Evolutionary conservation across 2,888 invertebrate genomes (phyloP).

Genomic region (Neoaliturus tenellus): DNA sequence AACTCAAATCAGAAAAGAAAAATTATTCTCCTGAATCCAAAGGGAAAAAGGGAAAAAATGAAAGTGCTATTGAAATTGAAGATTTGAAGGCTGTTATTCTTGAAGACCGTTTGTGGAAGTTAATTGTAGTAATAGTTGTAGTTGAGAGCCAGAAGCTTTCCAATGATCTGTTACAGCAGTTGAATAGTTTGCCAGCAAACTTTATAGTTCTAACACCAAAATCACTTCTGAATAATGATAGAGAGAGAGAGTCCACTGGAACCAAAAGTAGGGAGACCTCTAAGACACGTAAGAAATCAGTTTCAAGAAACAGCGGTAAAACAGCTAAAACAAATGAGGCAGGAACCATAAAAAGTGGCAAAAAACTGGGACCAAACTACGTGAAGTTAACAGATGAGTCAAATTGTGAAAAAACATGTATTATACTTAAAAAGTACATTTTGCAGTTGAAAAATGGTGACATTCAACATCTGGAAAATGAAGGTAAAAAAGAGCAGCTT

Average conservation of each 20-base stretch:
- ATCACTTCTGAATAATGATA: neutral
- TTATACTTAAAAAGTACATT: slow-evolving; percentile 18
- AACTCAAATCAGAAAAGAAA: neutral
- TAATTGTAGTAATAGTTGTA: neutral
- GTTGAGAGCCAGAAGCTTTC: neutral
- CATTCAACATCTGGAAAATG: neutral
- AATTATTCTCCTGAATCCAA: neutral
- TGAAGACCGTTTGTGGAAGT: neutral
- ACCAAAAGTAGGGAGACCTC: neutral
- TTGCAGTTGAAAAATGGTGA: slow-evolving; percentile 12
- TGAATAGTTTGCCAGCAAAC: neutral
- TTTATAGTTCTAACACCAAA: slow-evolving; percentile 7
- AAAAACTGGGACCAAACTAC: neutral
- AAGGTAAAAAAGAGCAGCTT: neutral
- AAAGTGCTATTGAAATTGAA: neutral
- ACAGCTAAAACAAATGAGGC: neutral
- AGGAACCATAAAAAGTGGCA: neutral
- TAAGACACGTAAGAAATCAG: neutral
- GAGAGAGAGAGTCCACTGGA: neutral
- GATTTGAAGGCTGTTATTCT: neutral
- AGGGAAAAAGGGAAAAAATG: neutral
- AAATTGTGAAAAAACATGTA: neutral
- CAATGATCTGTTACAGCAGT: neutral
- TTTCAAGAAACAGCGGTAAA: neutral
- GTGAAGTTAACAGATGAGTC: neutral